Evolutionary conservation across 2,113 vertebrate species (phyloP).

Genomic region (Bos taurus): ARS-UCD2.0 NC_037328.1:47284001-47284500

Average conservation of each 20-base stretch:
- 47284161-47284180: slow-evolving; percentile 1
- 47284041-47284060: slow-evolving; percentile 40
- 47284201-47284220: slow-evolving; percentile 40
- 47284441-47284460: background rate
- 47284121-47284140: background rate
- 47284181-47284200: background rate
- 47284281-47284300: background rate
- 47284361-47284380: slow-evolving; percentile 14
- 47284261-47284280: slow-evolving; percentile 27
- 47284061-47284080: background rate
- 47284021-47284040: slow-evolving; percentile 47
- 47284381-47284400: background rate
- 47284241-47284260: slow-evolving; percentile 28
- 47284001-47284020: slow-evolving; percentile 66
- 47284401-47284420: slow-evolving; percentile 16
- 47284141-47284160: background rate
- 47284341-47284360: slow-evolving; percentile 5
- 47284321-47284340: background rate
- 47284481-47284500: background rate
- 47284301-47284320: background rate
- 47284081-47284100: background rate
- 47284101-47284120: slow-evolving; percentile 44
- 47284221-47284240: slow-evolving; percentile 3
- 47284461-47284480: background rate
- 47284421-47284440: slow-evolving; percentile 6